Base-by-base conservation (phyloP, 2,113 vertebrate species). In the Grallaria varia region DNA sequence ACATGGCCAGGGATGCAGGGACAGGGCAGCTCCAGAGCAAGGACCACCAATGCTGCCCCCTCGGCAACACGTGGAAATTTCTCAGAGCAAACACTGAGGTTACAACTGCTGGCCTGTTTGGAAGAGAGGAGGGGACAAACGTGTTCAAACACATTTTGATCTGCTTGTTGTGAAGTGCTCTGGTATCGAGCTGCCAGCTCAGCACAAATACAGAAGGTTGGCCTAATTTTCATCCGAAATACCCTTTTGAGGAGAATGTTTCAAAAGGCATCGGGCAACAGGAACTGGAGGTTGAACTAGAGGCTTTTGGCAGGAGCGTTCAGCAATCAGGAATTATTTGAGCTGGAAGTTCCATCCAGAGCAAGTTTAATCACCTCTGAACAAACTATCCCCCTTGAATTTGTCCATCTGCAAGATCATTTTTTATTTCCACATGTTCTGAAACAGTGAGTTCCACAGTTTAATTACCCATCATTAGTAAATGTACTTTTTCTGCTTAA, bases 41-140 rank as follows among this genome's bases (percentile, higher is more conserved):
- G 45, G 37, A 72, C 24, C 5, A 2, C 4, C 14, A 4, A 5
- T 1, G 5, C 1, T 10, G 6, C 3, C 56, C 21, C 39, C 73
- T 22, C 47, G 4, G 35, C 24, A 55, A 24, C 1, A 0, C 11
- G 19, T 9, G 8, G 13, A 19, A 40, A 27, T 0, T 56, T 21
- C 20, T 1, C 15, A 30, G 30, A 3, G 7, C 53, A 35, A 75
- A 22, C 6, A 37, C 24, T 1, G 5, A 28, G 14, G 17, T 5
- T 21, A 25, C 5, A 73, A 30, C 10, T 14, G 13, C 2, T 6
- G 39, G 20, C 30, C 67, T 18, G 14, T 1, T 25, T 4, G 42
- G 25, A 58, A 66, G n/a, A 33, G 33, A 37, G 3, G 42, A 87
- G 64, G 42, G 81, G 55, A 75, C 2, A 6, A 23, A 33, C 0